These are phyloP conservation scores for Laspeyria flexula DNA, from an alignment of 2,888 invertebrate species.

Conservation along the genomic window DNA sequence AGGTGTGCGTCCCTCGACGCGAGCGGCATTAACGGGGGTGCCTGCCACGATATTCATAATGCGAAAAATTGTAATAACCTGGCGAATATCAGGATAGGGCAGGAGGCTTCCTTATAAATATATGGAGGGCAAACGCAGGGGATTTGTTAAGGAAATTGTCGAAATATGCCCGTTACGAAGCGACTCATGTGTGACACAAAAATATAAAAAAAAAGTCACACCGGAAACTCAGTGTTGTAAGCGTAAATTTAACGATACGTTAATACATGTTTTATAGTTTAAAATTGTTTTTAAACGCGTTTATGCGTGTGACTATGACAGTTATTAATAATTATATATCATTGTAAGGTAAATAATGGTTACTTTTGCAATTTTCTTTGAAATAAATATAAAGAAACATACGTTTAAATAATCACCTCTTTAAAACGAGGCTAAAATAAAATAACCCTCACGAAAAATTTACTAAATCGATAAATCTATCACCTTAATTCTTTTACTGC, in stretches of 20 bases:
- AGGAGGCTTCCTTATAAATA: constrained; percentile 67
- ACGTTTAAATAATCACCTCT: too few relatives aligned
- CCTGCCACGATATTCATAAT: constrained; percentile 84
- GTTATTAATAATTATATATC: too few relatives aligned
- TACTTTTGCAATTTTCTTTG: too few relatives aligned
- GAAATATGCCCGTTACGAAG: constrained; percentile 70
- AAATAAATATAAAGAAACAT: too few relatives aligned
- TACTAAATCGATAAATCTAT: too few relatives aligned
- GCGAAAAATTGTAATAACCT: constrained; percentile 86
- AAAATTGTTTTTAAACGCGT: constrained; percentile 28
- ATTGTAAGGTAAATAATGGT: too few relatives aligned
- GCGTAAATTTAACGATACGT: constrained; percentile 39
- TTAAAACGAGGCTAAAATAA: too few relatives aligned
- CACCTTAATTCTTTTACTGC: too few relatives aligned
- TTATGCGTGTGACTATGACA: constrained; percentile 19
- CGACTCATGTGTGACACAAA: constrained; percentile 48
- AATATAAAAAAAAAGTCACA: constrained; percentile 17
- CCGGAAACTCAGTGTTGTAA: constrained; percentile 31
- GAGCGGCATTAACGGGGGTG: constrained; percentile 66
- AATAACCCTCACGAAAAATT: too few relatives aligned
- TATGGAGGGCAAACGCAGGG: constrained; percentile 65
- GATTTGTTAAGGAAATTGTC: constrained; percentile 80
- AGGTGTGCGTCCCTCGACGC: constrained; percentile 79
- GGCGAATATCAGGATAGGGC: constrained; percentile 72
- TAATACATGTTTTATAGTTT: constrained; percentile 26